A percentile compares a stretch with the other conserved stretches of the same genome.
Conservation (phyloP, 2,888 invertebrate species). For the Drosophila siamana region DNA sequence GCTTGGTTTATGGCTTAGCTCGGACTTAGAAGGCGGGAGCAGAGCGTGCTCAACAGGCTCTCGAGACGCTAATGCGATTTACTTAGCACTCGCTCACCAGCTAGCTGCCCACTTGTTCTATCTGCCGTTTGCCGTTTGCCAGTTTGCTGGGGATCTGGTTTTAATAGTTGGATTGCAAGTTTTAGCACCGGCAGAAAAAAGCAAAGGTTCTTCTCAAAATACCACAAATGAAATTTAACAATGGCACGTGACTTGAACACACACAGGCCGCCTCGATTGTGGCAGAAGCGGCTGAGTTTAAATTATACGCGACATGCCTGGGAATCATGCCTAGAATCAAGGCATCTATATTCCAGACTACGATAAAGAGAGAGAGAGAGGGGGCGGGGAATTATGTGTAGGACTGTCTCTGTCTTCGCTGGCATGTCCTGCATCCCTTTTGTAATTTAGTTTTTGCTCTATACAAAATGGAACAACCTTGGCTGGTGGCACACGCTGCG, state of each 20-base stretch:
- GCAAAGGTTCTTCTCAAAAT: constrained; percentile 15
- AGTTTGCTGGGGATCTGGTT: constrained; percentile 19
- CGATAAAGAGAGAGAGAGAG: constrained; percentile 3
- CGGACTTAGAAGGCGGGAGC: neutral
- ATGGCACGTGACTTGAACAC: constrained; percentile 49
- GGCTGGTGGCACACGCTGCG: constrained; percentile 59
- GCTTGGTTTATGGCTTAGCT: constrained; percentile 11
- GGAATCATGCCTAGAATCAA: constrained; percentile 22
- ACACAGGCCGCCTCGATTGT: constrained; percentile 10
- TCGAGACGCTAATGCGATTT: constrained; percentile 56
- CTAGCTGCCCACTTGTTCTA: neutral
- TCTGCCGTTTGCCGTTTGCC: neutral
- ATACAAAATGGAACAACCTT: constrained; percentile 46
- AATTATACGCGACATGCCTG: constrained; percentile 42
- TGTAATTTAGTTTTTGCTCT: constrained; percentile 26
- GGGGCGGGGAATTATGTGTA: too few relatives aligned
- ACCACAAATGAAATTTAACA: constrained; percentile 42
- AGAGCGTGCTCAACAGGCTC: constrained; percentile 24
- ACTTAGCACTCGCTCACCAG: constrained; percentile 17
- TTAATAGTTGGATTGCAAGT: constrained; percentile 26
- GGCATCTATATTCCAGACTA: constrained; percentile 17
- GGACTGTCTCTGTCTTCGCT: too few relatives aligned
- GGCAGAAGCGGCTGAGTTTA: constrained; percentile 8
- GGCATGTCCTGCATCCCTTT: constrained; percentile 26
- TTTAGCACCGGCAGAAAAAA: neutral